Conservation (phyloP, 1,140 invertebrate species). For the Mylabris phalerata region DNA sequence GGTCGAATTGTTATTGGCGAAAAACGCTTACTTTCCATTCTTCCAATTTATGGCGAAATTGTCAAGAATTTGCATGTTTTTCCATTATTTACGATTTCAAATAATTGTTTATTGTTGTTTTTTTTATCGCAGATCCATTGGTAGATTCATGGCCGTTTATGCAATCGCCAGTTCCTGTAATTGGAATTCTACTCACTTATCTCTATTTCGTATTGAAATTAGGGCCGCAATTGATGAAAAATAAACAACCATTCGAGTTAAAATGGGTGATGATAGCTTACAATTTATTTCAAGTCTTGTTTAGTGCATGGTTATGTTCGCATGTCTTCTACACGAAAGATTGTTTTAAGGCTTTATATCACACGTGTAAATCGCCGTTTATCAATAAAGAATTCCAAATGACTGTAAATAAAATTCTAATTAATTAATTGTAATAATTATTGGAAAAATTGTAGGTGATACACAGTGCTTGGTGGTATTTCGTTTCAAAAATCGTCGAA, state of each 20-base stretch:
- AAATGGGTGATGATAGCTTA: conserved; percentile 59
- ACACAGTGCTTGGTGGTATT: conserved; percentile 45
- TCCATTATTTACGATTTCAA: too few relatives aligned
- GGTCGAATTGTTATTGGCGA: too few relatives aligned
- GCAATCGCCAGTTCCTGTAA: conserved; percentile 58
- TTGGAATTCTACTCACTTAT: conserved; percentile 54
- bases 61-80: too few relatives aligned
- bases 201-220: conserved; percentile 59
- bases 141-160: conserved; percentile 68
- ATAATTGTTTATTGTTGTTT: background rate
- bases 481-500: conserved; percentile 54
- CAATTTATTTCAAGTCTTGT: conserved; percentile 62
- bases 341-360: conserved; percentile 6
- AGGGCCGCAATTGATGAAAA: conserved; percentile 66
- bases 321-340: conserved; percentile 32
- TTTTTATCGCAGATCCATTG: conserved; percentile 37
- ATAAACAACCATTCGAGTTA: conserved; percentile 57
- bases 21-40: too few relatives aligned
- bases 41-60: too few relatives aligned
- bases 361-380: conserved; percentile 28
- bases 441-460: conserved; percentile 40
- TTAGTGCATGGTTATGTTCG: conserved; percentile 38
- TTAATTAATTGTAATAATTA: background rate
- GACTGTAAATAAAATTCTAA: conserved; percentile 16
- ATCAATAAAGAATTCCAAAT: conserved; percentile 27